These are phyloP conservation scores for Gymnogyps californianus DNA, from an alignment of 2,113 vertebrate species.

Conservation along the genomic window DNA sequence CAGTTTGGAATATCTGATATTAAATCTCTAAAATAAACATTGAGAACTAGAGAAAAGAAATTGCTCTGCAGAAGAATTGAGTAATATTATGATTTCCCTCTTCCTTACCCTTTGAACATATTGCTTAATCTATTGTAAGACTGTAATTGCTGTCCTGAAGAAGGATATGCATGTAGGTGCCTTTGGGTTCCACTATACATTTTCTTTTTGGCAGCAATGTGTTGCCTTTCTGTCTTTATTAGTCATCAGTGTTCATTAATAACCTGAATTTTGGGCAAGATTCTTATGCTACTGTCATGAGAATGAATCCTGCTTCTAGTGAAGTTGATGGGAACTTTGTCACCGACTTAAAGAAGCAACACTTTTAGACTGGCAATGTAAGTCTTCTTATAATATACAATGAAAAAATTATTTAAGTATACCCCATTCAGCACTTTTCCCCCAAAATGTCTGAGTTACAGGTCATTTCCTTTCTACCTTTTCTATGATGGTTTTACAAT, in stretches of 20 bases:
- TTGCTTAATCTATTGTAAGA: neutral
- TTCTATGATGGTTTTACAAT: neutral
- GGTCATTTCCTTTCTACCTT: neutral
- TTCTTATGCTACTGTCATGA: neutral
- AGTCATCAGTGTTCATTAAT: neutral
- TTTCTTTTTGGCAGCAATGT: neutral
- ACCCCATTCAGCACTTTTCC: neutral
- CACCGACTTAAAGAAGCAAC: neutral
- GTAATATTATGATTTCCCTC: neutral
- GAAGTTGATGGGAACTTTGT: neutral
- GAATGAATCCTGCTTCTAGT: neutral
- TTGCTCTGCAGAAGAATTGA: neutral
- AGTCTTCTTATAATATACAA: neutral
- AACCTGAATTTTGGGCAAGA: neutral
- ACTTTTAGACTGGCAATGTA: neutral
- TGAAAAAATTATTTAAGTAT: neutral
- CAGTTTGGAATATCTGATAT: constrained; percentile 12
- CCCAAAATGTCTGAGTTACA: neutral
- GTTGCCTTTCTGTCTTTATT: neutral
- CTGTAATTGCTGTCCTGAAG: neutral
- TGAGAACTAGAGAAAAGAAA: constrained; percentile 5
- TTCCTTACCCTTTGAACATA: neutral
- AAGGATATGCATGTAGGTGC: neutral
- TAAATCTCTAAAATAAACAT: constrained; percentile 52
- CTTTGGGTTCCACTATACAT: neutral